phyloP scores from a whole-genome alignment of 2,797 vertebrate genomes.

The Microcaecilia unicolor region DNA sequence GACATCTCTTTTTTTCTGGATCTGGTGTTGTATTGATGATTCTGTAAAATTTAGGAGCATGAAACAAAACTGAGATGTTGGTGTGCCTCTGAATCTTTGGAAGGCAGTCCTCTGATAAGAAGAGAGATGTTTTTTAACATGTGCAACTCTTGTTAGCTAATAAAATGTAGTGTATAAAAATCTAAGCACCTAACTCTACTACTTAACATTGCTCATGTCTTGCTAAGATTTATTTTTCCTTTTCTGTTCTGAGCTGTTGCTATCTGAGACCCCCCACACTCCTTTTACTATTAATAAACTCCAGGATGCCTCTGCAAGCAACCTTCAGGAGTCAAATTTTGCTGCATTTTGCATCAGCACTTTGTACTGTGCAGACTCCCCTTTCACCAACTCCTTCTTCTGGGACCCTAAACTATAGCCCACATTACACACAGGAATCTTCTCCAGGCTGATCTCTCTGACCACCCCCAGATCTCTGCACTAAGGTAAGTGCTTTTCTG shows the following conservation, averaged over 20 bases:
- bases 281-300: conserved; percentile 76
- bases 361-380: conserved; percentile 54
- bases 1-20: too few relatives aligned
- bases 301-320: conserved; percentile 74
- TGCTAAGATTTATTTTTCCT: conserved; percentile 27
- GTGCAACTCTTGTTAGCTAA: too few relatives aligned
- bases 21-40: too few relatives aligned
- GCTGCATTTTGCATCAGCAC: conserved; percentile 56
- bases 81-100: too few relatives aligned
- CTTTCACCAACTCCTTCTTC: conserved; percentile 34
- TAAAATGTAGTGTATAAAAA: too few relatives aligned
- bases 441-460: background rate
- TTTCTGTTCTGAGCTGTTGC: conserved; percentile 26
- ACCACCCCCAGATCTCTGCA: background rate
- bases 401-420: background rate
- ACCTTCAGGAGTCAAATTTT: conserved; percentile 74
- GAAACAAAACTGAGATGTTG: too few relatives aligned
- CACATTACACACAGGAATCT: background rate
- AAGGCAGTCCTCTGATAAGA: too few relatives aligned
- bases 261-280: conserved; percentile 49
- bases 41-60: too few relatives aligned
- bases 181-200: too few relatives aligned
- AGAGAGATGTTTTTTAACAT: too few relatives aligned
- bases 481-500: background rate
- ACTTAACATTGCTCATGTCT: too few relatives aligned